These are phyloP conservation scores for Oenanthe oenanthe DNA, from an alignment of 2,113 vertebrate genomes.

Conservation along the genomic window DNA sequence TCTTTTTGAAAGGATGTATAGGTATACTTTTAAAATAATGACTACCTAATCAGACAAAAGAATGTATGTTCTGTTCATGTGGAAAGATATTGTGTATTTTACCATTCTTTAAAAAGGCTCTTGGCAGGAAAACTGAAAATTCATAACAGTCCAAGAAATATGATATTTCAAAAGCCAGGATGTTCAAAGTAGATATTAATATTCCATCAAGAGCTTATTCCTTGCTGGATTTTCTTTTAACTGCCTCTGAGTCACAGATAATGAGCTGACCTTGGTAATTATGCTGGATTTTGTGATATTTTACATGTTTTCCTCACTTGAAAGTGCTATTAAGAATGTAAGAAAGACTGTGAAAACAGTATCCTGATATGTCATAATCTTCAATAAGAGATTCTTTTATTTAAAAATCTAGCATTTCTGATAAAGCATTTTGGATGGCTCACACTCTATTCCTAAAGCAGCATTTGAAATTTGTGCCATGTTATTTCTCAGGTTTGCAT, in stretches of 20 bases:
- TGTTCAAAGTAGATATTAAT: constrained; percentile 39
- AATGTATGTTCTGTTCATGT: not conserved
- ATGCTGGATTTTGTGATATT: constrained; percentile 45
- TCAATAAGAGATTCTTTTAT: not conserved
- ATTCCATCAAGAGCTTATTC: constrained; percentile 33
- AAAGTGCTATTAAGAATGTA: constrained; percentile 10
- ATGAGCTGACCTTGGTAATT: constrained; percentile 56
- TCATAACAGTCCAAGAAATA: not conserved
- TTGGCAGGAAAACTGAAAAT: not conserved
- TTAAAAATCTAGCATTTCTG: not conserved
- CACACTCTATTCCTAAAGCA: not conserved
- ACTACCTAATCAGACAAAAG: not conserved
- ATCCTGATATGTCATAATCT: not conserved
- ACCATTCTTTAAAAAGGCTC: not conserved
- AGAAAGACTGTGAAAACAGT: not conserved
- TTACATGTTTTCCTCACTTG: constrained; percentile 13
- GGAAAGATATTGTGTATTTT: not conserved
- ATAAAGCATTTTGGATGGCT: not conserved
- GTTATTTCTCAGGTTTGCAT: not conserved
- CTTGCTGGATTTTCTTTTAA: constrained; percentile 39
- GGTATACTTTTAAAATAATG: not conserved
- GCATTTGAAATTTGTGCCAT: not conserved
- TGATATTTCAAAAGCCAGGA: constrained; percentile 1
- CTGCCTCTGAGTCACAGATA: constrained; percentile 43
- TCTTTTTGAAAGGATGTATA: not conserved